Evolutionary conservation across 2,888 invertebrate genomes (phyloP).

Genomic region (Cephus pulcher): DNA sequence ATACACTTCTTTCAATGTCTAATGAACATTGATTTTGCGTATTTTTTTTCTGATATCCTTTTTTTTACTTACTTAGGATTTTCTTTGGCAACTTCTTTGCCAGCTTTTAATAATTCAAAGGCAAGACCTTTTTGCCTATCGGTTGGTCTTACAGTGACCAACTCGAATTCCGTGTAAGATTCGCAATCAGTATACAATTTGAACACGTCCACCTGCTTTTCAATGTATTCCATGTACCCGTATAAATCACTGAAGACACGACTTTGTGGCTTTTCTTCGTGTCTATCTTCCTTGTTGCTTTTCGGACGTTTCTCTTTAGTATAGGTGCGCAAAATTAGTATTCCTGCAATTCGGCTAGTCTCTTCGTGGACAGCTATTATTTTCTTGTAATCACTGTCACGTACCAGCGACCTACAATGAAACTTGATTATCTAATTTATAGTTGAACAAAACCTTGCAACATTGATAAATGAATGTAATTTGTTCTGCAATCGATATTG

Average conservation of each 20-base stretch:
- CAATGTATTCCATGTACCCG: background rate
- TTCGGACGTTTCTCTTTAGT: background rate
- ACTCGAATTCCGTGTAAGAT: slow-evolving; percentile 6
- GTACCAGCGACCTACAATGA: background rate
- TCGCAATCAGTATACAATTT: slow-evolving; percentile 7
- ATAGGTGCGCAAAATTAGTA: background rate
- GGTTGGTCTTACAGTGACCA: background rate
- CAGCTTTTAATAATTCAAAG: slow-evolving; percentile 13
- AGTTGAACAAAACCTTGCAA: background rate
- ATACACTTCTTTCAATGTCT: background rate
- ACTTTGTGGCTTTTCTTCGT: slow-evolving; percentile 2
- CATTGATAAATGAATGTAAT: background rate
- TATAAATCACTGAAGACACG: slow-evolving; percentile 6
- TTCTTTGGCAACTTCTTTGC: background rate
- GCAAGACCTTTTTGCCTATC: slow-evolving; percentile 10
- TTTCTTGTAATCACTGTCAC: background rate
- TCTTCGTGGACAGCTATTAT: slow-evolving; percentile 11
- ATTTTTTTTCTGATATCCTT: background rate
- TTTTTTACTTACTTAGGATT: background rate
- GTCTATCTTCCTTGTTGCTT: background rate
- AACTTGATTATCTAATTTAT: background rate
- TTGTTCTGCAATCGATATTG: background rate
- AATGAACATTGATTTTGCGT: background rate
- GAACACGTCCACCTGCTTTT: background rate
- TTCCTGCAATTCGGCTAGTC: slow-evolving; percentile 8